Evolutionary conservation across 2,797 vertebrate genomes (phyloP).

Genomic region (Meriones psammophilus): DNA sequence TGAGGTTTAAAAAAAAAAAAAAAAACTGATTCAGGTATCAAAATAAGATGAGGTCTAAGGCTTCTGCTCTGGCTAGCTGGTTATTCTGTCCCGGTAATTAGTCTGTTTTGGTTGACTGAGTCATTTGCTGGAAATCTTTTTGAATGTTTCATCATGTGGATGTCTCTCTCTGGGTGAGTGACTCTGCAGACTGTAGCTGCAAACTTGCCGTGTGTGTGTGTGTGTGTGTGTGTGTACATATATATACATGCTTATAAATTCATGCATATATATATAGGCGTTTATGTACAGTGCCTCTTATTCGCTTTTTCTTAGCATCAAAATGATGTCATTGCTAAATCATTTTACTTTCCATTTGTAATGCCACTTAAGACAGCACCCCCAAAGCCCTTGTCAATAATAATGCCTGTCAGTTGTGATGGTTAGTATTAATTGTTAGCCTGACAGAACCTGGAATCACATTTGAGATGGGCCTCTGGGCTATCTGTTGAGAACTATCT

Average conservation of each 20-base stretch:
- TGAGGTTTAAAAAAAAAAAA: background rate
- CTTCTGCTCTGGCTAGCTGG: background rate
- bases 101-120: background rate
- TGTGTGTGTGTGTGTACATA: background rate
- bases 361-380: background rate
- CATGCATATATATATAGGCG: background rate
- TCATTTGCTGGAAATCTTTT: background rate
- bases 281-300: background rate
- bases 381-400: background rate
- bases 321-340: background rate
- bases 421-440: background rate
- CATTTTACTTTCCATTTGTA: background rate
- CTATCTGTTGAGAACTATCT: background rate
- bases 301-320: background rate
- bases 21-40: background rate
- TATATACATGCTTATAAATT: background rate
- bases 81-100: background rate
- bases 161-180: background rate
- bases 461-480: background rate
- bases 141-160: background rate
- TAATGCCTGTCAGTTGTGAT: background rate
- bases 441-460: background rate
- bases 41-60: background rate
- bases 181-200: no score
- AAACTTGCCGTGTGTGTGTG: no score